phyloP scores from a whole-genome alignment of 2,797 vertebrate genomes.

The Pteronotus mesoamericanus region DNA sequence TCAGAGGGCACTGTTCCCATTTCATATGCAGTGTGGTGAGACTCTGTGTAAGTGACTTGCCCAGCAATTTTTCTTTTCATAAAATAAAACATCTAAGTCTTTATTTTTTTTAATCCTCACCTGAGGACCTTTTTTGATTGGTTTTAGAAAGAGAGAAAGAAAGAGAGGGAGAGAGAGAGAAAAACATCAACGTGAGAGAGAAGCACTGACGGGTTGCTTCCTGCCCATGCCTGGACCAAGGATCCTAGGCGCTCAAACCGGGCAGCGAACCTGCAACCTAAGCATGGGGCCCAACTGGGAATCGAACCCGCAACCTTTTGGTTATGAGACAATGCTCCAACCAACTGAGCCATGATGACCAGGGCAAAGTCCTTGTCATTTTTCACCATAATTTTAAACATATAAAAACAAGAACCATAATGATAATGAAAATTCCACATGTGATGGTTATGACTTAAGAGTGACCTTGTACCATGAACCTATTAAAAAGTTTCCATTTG shows the following conservation, averaged over 20 bases:
- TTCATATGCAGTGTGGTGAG: not conserved
- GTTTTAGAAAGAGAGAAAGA: not conserved
- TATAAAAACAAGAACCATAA: not conserved
- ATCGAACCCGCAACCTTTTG: not conserved
- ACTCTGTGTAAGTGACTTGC: not conserved
- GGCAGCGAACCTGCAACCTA: not conserved
- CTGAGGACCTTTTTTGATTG: not conserved
- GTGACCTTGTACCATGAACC: not conserved
- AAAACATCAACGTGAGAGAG: not conserved
- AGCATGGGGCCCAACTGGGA: not conserved
- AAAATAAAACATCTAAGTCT: not conserved
- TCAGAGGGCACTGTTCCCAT: not conserved
- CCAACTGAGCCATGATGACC: not conserved
- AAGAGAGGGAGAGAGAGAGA: not conserved
- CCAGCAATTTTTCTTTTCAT: not conserved
- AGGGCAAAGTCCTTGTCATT: not conserved
- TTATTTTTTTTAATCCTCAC: not conserved
- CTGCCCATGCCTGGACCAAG: not conserved
- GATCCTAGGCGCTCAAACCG: not conserved
- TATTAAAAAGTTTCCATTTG: not conserved
- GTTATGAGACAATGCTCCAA: not conserved
- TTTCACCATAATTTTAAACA: not conserved
- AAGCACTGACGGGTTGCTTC: not conserved
- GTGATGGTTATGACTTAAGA: not conserved
- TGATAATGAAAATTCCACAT: not conserved